Base-by-base conservation (phyloP, 2,797 vertebrate genomes). In the Mormyrus hasselquistii region DNA sequence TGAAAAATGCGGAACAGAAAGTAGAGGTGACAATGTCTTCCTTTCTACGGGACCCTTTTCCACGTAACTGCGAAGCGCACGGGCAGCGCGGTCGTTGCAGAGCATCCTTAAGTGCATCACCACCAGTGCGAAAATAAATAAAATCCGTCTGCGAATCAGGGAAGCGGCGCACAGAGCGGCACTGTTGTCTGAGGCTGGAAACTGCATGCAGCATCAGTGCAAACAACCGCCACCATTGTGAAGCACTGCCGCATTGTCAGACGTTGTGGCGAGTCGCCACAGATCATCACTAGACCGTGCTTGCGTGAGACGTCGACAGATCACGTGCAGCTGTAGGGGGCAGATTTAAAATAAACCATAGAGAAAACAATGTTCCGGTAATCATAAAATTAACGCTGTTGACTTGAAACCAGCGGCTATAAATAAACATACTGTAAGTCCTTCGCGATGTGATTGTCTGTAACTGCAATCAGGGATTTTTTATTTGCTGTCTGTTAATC, bases 1-100 rank as follows among this genome's bases (percentile, higher is more conserved):
- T 19, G 16, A 55, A 34, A 86, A 52, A 86, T 55, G 84, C 29
- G 29, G 84, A 86, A 86, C 22, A 38, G 84, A 86, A 86, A 86
- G 6, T 19, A n/a, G 16, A 50, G 79, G 4, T 84, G 79, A 84
- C 41, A 79, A 79, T 79, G 73, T 41, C 73, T 19, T 79, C 73
- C 73, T 79, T 79, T 79, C 73, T 79, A 79, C 5, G 2, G 73
- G 73, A 44, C 34, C 62, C 25, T 22, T 12, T 79, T 19, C 73
- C 12, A 38, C 73, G 14, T 79, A 38, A 79, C 29, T 79, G 16
- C 34, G 0, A n/a, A 19, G 73, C 2, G 16, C 34, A 16, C 5
- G 12, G 34, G 34, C 4, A 7, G 5, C 6, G 4, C 5, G 1
- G 3, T 16, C 4, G 16, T 41, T 79, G 34, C 38, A 19, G 6